Conservation (phyloP, 2,797 vertebrate genomes). For the Enteromius afrohamiltoni region DNA sequence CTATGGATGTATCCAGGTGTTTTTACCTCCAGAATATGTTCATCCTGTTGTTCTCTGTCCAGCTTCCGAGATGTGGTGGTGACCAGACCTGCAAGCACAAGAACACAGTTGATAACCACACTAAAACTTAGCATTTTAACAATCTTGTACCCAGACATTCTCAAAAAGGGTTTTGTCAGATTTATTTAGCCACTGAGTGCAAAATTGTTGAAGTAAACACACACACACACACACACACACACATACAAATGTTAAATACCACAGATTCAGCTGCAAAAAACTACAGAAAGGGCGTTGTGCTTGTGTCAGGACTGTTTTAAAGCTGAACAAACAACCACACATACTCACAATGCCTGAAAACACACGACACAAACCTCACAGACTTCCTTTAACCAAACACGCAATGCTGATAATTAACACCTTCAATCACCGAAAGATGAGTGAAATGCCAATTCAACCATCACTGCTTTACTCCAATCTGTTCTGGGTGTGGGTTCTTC, state of each 20-base stretch:
- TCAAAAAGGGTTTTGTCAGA: background rate
- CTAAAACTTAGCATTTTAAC: background rate
- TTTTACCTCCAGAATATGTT: conserved; percentile 95
- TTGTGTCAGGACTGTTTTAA: conserved; percentile 22
- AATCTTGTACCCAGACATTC: background rate
- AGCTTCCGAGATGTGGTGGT: conserved; percentile 93
- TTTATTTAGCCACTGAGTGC: conserved; percentile 3
- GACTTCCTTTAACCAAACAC: background rate
- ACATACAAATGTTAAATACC: conserved; percentile 14
- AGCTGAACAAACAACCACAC: conserved; percentile 5
- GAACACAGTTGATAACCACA: conserved; percentile 1
- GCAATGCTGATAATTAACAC: conserved; percentile 19
- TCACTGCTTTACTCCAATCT: background rate
- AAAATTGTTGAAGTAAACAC: background rate
- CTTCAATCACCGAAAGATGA: conserved; percentile 9
- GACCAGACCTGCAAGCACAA: conserved; percentile 84
- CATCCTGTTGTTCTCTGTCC: conserved; percentile 93
- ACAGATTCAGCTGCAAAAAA: conserved; percentile 7
- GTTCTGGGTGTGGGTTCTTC: conserved; percentile 7
- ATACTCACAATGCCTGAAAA: conserved; percentile 13
- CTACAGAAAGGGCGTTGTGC: background rate
- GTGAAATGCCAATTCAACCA: conserved; percentile 13
- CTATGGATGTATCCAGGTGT: background rate
- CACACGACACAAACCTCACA: conserved; percentile 12
- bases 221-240: conserved; percentile 1